Evolutionary conservation across 64 coral and sea anemone genomes (phyloP), one percentile per base, ranked within the genome.

Genomic region (Catalaphyllia jardinei): DNA sequence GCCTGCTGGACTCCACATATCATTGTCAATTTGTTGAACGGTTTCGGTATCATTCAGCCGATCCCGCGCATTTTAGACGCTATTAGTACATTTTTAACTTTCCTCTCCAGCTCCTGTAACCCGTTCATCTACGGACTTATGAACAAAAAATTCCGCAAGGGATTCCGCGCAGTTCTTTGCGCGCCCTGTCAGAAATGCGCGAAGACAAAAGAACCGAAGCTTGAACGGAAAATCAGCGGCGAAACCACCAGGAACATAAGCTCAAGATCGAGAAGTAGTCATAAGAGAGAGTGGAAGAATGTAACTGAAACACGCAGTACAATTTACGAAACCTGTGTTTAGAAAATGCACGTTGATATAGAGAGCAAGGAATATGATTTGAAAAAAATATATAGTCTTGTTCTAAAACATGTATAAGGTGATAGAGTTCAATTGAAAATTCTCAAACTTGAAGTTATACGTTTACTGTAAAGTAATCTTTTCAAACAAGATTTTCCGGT

Each of bases 71-170:
- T 64, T 19, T 74, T 96, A 51, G 90, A 96, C 39, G 90, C 90
- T 8, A 88, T 88, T 11, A 92, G 90, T 50, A 76, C 42, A 20
- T 91, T 96, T 49, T 54, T 96, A 18, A 92, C 90, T 1, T 96
- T 96, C 52, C 74, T 96, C 0, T 96, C 94, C 11, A 96, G 94
- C 52, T 89, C 94, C 4, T 89, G 87, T 24, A 96, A 96, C 29
- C 94, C 94, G 4, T 96, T 92, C 51, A 96, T 96, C 22, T 96
- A 96, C 25, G 94, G 90, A 49, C 89, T 92, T 12, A 91, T 96
- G 80, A 96, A 89, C 38, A 96, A 96, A 85, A 91, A 96, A 38
- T 96, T 96, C 29, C 90, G 90, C 73, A 96, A 92, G 76, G 94
- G 94, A 61, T 96, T 96, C 86, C 90, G 90, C 11, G 75, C 92